Conservation (phyloP, 2,113 vertebrate species). For the Centropus bengalensis region DNA sequence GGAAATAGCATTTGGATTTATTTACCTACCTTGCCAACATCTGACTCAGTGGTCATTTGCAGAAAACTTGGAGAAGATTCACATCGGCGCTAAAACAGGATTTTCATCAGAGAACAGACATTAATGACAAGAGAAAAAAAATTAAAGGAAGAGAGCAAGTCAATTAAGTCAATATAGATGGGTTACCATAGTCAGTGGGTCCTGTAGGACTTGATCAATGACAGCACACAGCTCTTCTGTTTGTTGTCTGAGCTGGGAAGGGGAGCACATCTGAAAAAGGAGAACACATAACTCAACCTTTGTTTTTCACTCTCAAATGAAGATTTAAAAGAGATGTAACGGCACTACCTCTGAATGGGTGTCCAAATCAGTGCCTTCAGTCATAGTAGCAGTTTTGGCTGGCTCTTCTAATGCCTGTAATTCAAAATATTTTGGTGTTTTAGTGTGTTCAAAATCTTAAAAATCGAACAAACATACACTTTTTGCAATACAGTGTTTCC, state of each 20-base stretch:
- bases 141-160: neutral
- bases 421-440: constrained; percentile 38
- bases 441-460: neutral
- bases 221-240: constrained; percentile 91
- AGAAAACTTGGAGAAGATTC: constrained; percentile 72
- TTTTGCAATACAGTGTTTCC: neutral
- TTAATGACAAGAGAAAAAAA: neutral
- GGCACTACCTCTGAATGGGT: constrained; percentile 81
- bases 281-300: constrained; percentile 7
- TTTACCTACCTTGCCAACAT: constrained; percentile 80
- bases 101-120: constrained; percentile 22
- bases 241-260: constrained; percentile 89
- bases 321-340: neutral
- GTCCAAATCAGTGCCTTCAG: constrained; percentile 67
- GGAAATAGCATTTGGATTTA: neutral
- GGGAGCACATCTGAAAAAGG: constrained; percentile 86
- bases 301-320: neutral
- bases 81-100: constrained; percentile 66
- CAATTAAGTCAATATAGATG: neutral
- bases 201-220: constrained; percentile 91
- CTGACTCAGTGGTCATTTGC: constrained; percentile 59
- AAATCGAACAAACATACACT: neutral
- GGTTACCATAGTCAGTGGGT: constrained; percentile 82
- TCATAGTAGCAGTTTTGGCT: neutral
- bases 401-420: constrained; percentile 85